Conservation (phyloP, 2,888 invertebrate species). For the Nowickia ferox region DNA sequence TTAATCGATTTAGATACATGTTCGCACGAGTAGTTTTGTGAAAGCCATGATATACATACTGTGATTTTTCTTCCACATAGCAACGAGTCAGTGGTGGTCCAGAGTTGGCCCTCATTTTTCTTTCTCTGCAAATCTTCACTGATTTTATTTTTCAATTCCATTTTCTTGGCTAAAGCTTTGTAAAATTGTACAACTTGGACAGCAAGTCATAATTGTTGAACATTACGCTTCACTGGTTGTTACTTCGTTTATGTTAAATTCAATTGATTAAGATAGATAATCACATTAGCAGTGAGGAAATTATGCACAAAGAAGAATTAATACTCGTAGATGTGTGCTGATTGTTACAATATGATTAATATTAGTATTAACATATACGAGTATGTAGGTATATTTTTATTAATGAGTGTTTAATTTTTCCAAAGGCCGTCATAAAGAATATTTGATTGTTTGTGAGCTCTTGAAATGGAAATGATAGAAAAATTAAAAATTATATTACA, state of each 20-base stretch:
- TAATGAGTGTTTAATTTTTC: no score
- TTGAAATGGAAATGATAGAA: no score
- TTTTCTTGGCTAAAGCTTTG: neutral
- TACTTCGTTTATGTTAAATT: conserved; percentile 39
- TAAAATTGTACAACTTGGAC: neutral
- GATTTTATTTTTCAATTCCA: no score
- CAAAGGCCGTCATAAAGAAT: no score
- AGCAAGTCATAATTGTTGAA: neutral
- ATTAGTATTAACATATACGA: no score
- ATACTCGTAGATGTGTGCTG: no score
- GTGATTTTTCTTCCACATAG: conserved; percentile 8
- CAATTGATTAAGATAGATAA: conserved; percentile 19
- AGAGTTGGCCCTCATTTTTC: neutral
- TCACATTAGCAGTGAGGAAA: no score
- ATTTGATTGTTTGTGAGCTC: no score
- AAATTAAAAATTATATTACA: no score
- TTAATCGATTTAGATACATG: conserved; percentile 59
- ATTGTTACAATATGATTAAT: no score
- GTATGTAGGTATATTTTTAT: no score
- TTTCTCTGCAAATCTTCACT: neutral
- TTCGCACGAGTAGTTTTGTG: conserved; percentile 59
- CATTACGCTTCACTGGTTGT: conserved; percentile 34
- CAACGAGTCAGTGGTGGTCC: neutral
- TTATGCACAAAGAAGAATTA: no score
- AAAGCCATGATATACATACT: conserved; percentile 35